Base-by-base conservation (phyloP, 2,888 invertebrate species). In the Nomada ferruginata region DNA sequence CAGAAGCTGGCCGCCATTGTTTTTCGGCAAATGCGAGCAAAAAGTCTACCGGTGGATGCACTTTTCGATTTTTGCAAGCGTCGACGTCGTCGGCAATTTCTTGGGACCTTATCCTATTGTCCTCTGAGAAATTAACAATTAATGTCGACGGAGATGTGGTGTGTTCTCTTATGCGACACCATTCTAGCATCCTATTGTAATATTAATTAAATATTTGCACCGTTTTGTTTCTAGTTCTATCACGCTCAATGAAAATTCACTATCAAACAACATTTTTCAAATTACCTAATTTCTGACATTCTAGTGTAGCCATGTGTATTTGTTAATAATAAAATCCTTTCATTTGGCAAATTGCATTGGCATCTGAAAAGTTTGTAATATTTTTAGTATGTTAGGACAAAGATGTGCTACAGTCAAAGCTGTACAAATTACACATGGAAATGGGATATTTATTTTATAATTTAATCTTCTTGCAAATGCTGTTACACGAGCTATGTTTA, bases 1-100 rank as follows among this genome's bases (percentile, higher is more conserved):
- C 68, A 64, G 72, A 50, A 29, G 70, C 59, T 57, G 59, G 55
- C 68, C 29, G 57, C 76, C 73, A 86, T 87, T 87, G 83, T 87
- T 85, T 47, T 47, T 77, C 64, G 76, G 71, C 61, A 57, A 15
- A 68, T 42, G 36, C 65, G 64, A 72, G 79, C 66, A 65, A 63
- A 85, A 87, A 74, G 75, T 63, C 61, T 29, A 18, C 36, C 69
- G 75, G 61, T 36, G 50, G 70, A 76, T 83, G 83, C 47, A 73
- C 72, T 79, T 83, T 79, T 72, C 72, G 64, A 71, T 79, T 68
- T 53, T 42, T 26, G 23, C 15, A 61, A 63, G 55, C 53, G 23
- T 2, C 50, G n/a, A 36, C 23, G 36, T 44, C 57, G 29, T 11
- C 18, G 20, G 20, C 7, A 42, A 42, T 36, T 69, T 29, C 68